These are phyloP conservation scores for Girardinus metallicus DNA, from an alignment of 2,797 vertebrate species.

Conservation along the genomic window DNA sequence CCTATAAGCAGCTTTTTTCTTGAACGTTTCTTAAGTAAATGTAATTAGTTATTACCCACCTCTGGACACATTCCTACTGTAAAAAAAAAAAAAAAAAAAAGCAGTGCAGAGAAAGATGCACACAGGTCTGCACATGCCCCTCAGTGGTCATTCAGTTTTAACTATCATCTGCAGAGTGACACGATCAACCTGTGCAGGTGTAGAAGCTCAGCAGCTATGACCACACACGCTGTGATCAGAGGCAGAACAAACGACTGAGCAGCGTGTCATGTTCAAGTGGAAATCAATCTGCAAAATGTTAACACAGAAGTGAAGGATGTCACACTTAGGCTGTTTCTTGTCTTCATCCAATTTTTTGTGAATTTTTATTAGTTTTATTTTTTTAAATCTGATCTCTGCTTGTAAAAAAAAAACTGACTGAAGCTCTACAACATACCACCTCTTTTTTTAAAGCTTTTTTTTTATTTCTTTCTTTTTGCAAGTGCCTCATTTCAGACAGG, in stretches of 20 bases:
- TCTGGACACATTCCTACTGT: neutral
- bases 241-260: slow-evolving; percentile 7
- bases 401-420: neutral
- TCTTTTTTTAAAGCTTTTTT: neutral
- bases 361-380: neutral
- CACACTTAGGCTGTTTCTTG: neutral
- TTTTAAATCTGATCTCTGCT: neutral
- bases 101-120: neutral
- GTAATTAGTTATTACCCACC: neutral
- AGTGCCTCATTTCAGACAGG: neutral
- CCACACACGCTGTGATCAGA: slow-evolving; percentile 47
- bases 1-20: neutral
- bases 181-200: slow-evolving; percentile 54
- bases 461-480: neutral
- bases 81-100: neutral
- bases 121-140: slow-evolving; percentile 3
- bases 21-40: neutral
- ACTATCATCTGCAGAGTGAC: slow-evolving; percentile 34
- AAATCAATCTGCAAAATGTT: slow-evolving; percentile 28
- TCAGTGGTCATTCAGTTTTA: slow-evolving; percentile 33
- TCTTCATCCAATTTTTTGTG: neutral
- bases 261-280: slow-evolving; percentile 12
- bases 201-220: slow-evolving; percentile 24
- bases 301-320: slow-evolving; percentile 23
- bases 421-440: neutral